phyloP scores from a whole-genome alignment of 2,888 invertebrate genomes.

The Gisinianus flammeolus region DNA sequence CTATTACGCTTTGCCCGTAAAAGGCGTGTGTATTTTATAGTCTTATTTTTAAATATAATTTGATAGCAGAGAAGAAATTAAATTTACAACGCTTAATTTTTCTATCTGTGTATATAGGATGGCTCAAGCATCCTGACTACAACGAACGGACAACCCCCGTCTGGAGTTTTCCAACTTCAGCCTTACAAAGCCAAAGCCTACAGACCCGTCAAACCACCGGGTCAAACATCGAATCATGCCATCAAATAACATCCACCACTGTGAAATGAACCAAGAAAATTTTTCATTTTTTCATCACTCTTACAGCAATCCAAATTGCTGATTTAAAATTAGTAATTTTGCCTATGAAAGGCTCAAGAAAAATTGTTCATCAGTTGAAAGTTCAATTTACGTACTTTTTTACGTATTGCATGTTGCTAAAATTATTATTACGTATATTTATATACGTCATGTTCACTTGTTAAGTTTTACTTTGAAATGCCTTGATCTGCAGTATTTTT shows the following conservation, averaged over 20 bases:
- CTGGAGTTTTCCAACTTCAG: constrained; percentile 41
- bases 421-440: too few relatives aligned
- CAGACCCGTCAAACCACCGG: constrained; percentile 60
- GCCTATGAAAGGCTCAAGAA: not conserved
- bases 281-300: not conserved
- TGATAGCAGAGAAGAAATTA: constrained; percentile 8
- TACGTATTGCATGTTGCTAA: not conserved
- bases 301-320: not conserved
- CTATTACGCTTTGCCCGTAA: too few relatives aligned
- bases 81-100: too few relatives aligned
- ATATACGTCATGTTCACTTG: too few relatives aligned
- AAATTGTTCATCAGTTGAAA: not conserved
- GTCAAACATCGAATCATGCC: constrained; percentile 26
- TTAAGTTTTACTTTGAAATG: too few relatives aligned
- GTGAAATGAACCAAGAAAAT: constrained; percentile 12
- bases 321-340: not conserved
- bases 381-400: not conserved
- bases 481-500: too few relatives aligned
- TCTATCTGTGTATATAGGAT: constrained; percentile 30
- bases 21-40: not conserved
- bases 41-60: too few relatives aligned
- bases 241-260: constrained; percentile 33
- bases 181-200: constrained; percentile 63
- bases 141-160: constrained; percentile 20
- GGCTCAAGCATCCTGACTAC: constrained; percentile 29